Percentiles rank a stretch among this genome's conserved stretches.
Conservation (phyloP, 1,140 invertebrate species). For the Zophobas atratus region DNA sequence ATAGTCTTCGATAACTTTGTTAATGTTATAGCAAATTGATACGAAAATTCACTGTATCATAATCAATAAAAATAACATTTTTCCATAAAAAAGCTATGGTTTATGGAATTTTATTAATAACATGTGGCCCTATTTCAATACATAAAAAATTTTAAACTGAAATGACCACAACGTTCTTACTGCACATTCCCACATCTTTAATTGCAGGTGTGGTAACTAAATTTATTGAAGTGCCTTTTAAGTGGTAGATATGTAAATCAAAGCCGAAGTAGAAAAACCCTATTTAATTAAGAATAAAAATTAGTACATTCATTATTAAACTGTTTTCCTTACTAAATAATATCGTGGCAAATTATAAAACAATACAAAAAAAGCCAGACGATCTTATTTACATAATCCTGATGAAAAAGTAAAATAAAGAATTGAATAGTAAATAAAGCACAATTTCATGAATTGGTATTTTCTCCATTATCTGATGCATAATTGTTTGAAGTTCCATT, state of each 20-base stretch:
- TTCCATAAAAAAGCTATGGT: too few species aligned
- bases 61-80: too few species aligned
- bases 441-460: slow-evolving; percentile 75
- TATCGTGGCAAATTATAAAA: slow-evolving; percentile 20
- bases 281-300: slow-evolving; percentile 24
- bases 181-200: too few species aligned
- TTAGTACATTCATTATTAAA: slow-evolving; percentile 31
- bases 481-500: slow-evolving; percentile 81
- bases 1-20: too few species aligned
- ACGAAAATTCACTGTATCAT: too few species aligned
- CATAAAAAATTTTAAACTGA: too few species aligned
- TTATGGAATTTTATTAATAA: too few species aligned
- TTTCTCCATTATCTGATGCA: slow-evolving; percentile 83
- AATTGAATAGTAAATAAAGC: slow-evolving; percentile 11
- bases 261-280: background rate
- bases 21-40: too few species aligned
- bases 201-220: too few species aligned
- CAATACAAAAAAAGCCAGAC: slow-evolving; percentile 10
- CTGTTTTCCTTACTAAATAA: slow-evolving; percentile 29
- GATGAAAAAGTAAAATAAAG: slow-evolving; percentile 10
- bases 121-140: too few species aligned
- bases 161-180: too few species aligned
- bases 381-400: slow-evolving; percentile 31
- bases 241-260: background rate
- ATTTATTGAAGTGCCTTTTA: too few species aligned